These are phyloP conservation scores for Pimpla rufipes DNA, from an alignment of 2,888 invertebrate species.

Conservation along the genomic window DNA sequence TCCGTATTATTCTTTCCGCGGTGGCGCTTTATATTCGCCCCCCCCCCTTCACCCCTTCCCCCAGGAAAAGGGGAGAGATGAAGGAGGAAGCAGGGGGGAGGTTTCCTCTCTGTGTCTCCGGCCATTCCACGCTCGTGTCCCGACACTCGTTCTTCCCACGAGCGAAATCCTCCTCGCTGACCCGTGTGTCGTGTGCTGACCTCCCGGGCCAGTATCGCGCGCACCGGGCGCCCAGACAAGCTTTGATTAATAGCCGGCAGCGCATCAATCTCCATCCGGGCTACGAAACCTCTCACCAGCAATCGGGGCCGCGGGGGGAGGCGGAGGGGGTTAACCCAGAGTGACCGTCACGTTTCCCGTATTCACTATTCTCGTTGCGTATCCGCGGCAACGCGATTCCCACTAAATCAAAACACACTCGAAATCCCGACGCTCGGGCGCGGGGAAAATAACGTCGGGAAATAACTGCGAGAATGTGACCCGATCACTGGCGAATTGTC, in stretches of 20 bases:
- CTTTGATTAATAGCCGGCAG: conserved; percentile 78
- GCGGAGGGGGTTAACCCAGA: not conserved
- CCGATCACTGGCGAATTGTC: not conserved
- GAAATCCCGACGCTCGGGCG: conserved; percentile 26
- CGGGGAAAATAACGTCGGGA: not conserved
- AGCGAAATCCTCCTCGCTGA: conserved; percentile 30
- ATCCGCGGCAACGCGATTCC: conserved; percentile 6
- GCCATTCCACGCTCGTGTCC: conserved; percentile 5
- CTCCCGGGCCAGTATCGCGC: not conserved
- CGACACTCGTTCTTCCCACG: not conserved
- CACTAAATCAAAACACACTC: conserved; percentile 49
- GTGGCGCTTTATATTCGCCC: conserved; percentile 14
- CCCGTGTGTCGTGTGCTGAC: conserved; percentile 25
- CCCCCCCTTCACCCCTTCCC: conserved; percentile 1
- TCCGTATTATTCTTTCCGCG: conserved; percentile 76
- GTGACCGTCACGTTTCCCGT: conserved; percentile 47
- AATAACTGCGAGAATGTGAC: not conserved
- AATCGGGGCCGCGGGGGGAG: conserved; percentile 21
- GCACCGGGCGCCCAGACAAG: conserved; percentile 69
- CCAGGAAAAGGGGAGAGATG: no score
- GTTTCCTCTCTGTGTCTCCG: conserved; percentile 12
- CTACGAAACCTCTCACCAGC: conserved; percentile 70
- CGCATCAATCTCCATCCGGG: conserved; percentile 81
- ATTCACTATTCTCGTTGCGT: conserved; percentile 35
- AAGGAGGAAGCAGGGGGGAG: not conserved